phyloP scores from a whole-genome alignment of 2,113 vertebrate species.

The Mesembrinibis cayennensis region DNA sequence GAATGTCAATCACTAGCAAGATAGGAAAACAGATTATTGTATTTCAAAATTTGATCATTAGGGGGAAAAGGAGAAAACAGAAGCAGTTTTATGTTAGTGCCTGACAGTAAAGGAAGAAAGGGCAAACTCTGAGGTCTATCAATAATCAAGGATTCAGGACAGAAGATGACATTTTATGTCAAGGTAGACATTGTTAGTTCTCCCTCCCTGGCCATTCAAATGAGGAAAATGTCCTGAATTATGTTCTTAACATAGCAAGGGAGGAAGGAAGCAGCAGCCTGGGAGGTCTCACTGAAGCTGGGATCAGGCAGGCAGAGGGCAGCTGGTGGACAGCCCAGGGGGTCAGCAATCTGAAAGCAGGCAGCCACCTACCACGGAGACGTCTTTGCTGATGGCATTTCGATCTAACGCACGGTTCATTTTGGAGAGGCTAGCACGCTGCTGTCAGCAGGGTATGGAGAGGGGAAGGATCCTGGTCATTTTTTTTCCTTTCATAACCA shows the following conservation, averaged over 20 bases:
- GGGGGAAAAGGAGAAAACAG: not conserved
- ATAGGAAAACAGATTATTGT: not conserved
- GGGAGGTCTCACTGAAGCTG: not conserved
- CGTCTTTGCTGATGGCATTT: not conserved
- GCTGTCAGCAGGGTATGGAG: not conserved
- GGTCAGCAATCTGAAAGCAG: not conserved
- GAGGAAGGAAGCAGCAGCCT: not conserved
- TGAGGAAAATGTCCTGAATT: not conserved
- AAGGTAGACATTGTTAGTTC: not conserved
- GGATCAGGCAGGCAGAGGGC: not conserved
- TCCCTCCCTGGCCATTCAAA: not conserved
- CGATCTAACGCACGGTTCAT: rapidly evolving
- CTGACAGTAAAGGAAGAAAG: not conserved
- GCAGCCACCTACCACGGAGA: not conserved
- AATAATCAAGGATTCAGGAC: not conserved
- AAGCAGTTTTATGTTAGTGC: not conserved
- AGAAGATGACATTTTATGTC: not conserved
- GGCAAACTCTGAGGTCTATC: not conserved
- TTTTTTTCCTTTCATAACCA: not conserved
- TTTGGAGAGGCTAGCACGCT: not conserved
- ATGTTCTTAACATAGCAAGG: not conserved
- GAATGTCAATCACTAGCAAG: not conserved
- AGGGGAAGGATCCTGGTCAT: not conserved
- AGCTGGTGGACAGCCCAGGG: not conserved
- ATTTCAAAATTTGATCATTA: not conserved